Evolutionary conservation across 2,113 vertebrate species (phyloP).

Genomic region (Sceloporus undulatus): DNA sequence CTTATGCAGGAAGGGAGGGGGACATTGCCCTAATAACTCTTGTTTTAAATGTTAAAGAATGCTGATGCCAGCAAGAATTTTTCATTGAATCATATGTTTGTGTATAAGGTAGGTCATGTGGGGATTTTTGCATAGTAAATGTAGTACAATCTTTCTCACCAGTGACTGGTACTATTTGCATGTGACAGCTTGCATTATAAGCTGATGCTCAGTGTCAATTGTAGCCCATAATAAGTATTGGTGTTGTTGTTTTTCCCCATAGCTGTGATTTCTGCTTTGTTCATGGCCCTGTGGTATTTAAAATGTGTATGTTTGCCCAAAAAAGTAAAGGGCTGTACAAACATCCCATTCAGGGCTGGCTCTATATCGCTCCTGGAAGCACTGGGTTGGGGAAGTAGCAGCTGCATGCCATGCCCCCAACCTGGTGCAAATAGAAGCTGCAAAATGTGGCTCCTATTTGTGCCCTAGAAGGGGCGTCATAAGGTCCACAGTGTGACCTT

Average conservation of each 20-base stretch:
- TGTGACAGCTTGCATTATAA: not conserved
- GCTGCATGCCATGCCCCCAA: no score
- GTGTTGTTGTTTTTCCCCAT: not conserved
- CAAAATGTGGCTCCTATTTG: no score
- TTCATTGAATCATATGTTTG: not conserved
- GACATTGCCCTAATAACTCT: not conserved
- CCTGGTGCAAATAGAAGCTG: no score
- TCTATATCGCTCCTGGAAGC: no score
- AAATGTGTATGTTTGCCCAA: not conserved
- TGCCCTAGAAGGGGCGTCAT: no score
- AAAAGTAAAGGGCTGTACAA: not conserved
- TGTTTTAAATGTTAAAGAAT: not conserved
- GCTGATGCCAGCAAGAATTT: not conserved
- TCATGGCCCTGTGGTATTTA: not conserved
- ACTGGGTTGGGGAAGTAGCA: no score
- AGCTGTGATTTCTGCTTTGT: not conserved
- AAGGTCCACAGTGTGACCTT: no score
- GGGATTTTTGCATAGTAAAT: not conserved
- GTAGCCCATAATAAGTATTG: no score
- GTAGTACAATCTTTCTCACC: not conserved
- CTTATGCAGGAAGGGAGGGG: not conserved
- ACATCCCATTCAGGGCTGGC: no score
- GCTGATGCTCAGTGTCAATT: not conserved
- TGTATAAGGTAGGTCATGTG: not conserved
- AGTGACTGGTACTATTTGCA: not conserved